Conservation (phyloP, 2,113 vertebrate genomes). For the Sylvia atricapilla region DNA sequence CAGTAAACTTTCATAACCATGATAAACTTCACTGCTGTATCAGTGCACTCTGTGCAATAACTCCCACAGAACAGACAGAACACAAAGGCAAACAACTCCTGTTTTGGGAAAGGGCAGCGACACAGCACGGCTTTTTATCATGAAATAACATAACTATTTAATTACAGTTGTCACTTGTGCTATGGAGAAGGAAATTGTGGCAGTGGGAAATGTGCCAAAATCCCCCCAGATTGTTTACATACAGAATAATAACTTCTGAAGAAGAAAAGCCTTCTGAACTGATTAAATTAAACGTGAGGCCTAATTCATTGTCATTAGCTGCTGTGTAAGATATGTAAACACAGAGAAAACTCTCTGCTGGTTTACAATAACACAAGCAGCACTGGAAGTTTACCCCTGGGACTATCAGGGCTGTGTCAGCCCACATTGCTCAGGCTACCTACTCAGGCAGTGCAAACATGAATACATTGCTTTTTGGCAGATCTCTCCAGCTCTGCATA, state of each 20-base stretch:
- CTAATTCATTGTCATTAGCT: conserved; percentile 1
- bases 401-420: background rate
- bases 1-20: background rate
- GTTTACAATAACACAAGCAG: background rate
- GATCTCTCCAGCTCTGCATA: background rate
- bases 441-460: background rate
- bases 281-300: background rate
- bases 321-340: background rate
- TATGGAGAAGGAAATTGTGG: background rate
- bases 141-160: background rate
- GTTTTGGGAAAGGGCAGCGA: background rate
- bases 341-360: background rate
- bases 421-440: background rate
- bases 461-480: background rate
- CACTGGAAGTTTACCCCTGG: background rate
- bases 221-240: background rate
- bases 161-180: background rate
- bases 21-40: background rate
- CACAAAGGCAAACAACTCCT: background rate
- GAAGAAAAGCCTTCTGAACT: background rate
- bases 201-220: background rate
- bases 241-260: background rate
- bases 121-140: background rate
- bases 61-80: background rate
- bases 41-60: background rate